Conservation (phyloP, 2,113 vertebrate species). For the Lepisosteus osseus region DNA sequence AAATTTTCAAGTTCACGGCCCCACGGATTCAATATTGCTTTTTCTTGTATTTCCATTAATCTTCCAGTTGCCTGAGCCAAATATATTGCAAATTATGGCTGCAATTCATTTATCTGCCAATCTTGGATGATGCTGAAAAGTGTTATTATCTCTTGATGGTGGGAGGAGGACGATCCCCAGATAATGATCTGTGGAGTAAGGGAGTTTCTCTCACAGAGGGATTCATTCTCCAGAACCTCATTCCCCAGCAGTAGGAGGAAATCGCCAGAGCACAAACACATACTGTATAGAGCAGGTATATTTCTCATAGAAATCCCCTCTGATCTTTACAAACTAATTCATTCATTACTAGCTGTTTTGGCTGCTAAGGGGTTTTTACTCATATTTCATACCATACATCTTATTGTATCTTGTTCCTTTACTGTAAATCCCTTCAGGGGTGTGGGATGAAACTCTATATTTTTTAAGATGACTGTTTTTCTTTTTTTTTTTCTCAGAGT, state of each 20-base stretch:
- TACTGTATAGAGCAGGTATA: background rate
- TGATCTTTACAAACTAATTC: too few relatives aligned
- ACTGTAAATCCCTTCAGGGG: too few relatives aligned
- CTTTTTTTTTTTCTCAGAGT: too few relatives aligned
- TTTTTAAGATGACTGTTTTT: background rate
- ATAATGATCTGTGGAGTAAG: background rate
- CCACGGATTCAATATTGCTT: conserved; percentile 3
- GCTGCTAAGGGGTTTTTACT: too few relatives aligned
- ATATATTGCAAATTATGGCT: conserved; percentile 7
- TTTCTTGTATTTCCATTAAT: conserved; percentile 8
- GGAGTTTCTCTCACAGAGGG: background rate
- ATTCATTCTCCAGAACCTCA: too few relatives aligned
- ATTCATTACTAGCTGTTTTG: too few relatives aligned
- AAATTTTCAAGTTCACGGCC: conserved; percentile 4
- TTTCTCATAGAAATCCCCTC: too few relatives aligned
- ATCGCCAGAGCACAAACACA: background rate
- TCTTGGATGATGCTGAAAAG: background rate
- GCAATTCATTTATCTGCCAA: background rate
- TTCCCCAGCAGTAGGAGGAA: background rate
- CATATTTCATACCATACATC: too few relatives aligned
- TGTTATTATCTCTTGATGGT: background rate
- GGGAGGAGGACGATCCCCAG: background rate
- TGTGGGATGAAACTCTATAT: too few relatives aligned
- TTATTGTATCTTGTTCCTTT: too few relatives aligned
- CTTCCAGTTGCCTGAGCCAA: background rate